phyloP scores from a whole-genome alignment of 2,888 invertebrate genomes.

The Hermaeophaga mercurialis region DNA sequence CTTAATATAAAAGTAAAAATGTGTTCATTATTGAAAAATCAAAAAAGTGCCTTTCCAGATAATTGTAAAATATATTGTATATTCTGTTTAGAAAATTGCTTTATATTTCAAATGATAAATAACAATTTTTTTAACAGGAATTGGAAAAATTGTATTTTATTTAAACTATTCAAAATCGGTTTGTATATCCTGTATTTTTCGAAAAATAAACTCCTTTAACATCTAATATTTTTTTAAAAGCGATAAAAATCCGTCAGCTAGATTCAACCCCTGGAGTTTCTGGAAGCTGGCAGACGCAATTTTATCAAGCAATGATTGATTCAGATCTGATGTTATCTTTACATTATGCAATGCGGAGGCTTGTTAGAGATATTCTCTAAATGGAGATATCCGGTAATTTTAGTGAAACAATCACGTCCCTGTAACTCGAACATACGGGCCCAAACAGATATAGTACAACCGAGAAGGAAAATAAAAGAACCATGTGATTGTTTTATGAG shows the following conservation, averaged over 20 bases:
- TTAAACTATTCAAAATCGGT: too few relatives aligned
- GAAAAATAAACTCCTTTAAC: neutral
- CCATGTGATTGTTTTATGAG: conserved; percentile 36
- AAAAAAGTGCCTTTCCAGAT: too few relatives aligned
- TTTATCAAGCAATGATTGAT: conserved; percentile 18
- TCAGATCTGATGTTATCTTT: conserved; percentile 20
- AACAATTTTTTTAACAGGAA: too few relatives aligned
- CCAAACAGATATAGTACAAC: conserved; percentile 21
- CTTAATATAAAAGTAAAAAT: too few relatives aligned
- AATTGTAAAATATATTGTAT: too few relatives aligned
- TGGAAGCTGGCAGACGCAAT: neutral
- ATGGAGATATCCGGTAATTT: conserved; percentile 39
- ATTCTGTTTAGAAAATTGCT: too few relatives aligned
- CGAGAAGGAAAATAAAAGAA: conserved; percentile 31
- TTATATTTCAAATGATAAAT: too few relatives aligned
- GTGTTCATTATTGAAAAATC: too few relatives aligned
- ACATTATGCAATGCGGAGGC: conserved; percentile 17
- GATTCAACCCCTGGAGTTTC: neutral
- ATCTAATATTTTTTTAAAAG: too few relatives aligned
- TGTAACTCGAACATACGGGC: conserved; percentile 35
- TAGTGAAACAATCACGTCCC: conserved; percentile 32
- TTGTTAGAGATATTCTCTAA: conserved; percentile 34
- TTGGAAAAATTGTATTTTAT: too few relatives aligned
- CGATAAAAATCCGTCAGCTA: neutral
- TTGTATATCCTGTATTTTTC: neutral